Evolutionary conservation across 2,888 invertebrate species (phyloP).

Genomic region (Campoletis raptor): DNA sequence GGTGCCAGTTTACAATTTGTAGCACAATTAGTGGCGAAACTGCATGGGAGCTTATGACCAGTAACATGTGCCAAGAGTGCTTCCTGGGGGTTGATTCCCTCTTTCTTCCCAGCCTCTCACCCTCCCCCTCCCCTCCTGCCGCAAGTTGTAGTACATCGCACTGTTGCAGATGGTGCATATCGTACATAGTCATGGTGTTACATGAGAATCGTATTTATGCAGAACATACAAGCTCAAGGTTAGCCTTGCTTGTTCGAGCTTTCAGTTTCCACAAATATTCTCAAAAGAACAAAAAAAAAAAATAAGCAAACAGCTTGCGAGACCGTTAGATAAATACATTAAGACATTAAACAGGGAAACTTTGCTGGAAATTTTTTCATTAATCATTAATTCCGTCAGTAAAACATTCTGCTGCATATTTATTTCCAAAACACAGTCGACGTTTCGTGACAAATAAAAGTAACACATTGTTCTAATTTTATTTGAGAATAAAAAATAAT

Average conservation of each 20-base stretch:
- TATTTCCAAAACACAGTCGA: no score
- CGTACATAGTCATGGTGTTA: slow-evolving; percentile 18
- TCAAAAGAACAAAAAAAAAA: not conserved
- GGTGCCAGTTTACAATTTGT: slow-evolving; percentile 62
- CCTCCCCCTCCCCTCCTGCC: slow-evolving; percentile 24
- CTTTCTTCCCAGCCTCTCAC: slow-evolving; percentile 4
- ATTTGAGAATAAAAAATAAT: no score
- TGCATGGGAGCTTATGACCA: slow-evolving; percentile 61
- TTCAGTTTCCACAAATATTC: slow-evolving; percentile 49
- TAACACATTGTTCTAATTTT: no score
- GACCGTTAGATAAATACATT: not conserved
- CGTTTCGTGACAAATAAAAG: no score
- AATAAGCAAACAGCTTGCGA: not conserved
- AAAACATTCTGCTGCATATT: no score
- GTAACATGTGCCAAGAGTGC: slow-evolving; percentile 63
- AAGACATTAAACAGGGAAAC: not conserved
- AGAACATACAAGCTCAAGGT: slow-evolving; percentile 14
- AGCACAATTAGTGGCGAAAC: slow-evolving; percentile 63
- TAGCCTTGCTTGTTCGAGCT: slow-evolving; percentile 11
- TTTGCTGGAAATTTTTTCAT: not conserved
- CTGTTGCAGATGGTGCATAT: slow-evolving; percentile 64
- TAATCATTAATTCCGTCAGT: not conserved
- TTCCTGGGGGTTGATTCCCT: slow-evolving; percentile 56
- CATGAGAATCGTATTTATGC: slow-evolving; percentile 22
- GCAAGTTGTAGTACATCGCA: slow-evolving; percentile 42